Evolutionary conservation across 2,888 invertebrate species (phyloP), one percentile per base, ranked within the genome.

Genomic region (Scotopteryx bipunctaria): DNA sequence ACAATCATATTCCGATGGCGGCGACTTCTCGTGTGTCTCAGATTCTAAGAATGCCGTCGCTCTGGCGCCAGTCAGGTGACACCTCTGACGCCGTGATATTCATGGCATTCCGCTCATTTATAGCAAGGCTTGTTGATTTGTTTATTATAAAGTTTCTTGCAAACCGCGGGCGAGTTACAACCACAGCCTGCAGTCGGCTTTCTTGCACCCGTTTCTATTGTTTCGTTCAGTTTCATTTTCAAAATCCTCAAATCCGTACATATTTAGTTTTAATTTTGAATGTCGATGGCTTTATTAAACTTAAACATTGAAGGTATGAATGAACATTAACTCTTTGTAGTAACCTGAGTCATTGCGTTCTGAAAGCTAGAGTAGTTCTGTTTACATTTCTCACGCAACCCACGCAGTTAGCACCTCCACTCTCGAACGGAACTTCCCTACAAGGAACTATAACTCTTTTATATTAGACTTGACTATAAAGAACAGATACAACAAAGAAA

Each of bases 331-430:
- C 44, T 53, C 57, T 58, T 58, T 62, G 53, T 55, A n/a, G 37
- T 48, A n/a, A n/a, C n/a, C n/a, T 36, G 37, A 38, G 43, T 49
- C 32, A 40, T 14, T 37, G 27, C 14, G 19, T 31, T 35, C 15
- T 43, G 55, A 53, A 42, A 50, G 36, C 29, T 23, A 40, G 38
- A 21, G 35, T 31, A 25, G 19, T 50, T 49, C 37, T 85, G 81
- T 88, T 87, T 88, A 79, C 64, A 25, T 70, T 88, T 88, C 88
- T 76, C 88, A 86, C 83, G 80, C 76, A 61, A 67, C 81, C 81
- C 72, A 80, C 81, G 67, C 76, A 71, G 68, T 81, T 86, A 80
- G 68, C 86, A 77, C 81, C 81, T 83, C 68, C 48, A 13, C 5
- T 43, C 50, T 53, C 13, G 27, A 54, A 48, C 42, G 37, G 44